Percentiles rank a stretch among this genome's conserved stretches.
Conservation (phyloP, 1,140 invertebrate genomes). For the Bombus consobrinus region DNA sequence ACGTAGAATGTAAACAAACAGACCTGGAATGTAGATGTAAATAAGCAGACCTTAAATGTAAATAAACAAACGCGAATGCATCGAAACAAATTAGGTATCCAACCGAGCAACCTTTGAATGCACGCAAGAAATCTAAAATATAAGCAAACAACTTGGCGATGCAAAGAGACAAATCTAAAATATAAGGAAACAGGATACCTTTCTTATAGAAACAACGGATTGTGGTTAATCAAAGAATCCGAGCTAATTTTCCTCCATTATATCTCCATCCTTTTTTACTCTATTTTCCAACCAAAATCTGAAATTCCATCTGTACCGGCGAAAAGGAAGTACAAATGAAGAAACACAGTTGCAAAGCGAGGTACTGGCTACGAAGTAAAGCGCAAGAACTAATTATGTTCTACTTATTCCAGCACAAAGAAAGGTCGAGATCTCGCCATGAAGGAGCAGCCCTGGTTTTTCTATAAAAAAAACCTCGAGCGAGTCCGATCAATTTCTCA, state of each 20-base stretch:
- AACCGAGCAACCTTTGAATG: not conserved
- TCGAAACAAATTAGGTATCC: too few relatives aligned
- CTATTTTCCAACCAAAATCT: not conserved
- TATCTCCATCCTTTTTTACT: not conserved
- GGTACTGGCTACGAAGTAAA: too few relatives aligned
- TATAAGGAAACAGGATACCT: not conserved
- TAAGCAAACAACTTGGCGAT: too few relatives aligned
- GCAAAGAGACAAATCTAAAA: too few relatives aligned
- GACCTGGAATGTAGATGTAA: not conserved
- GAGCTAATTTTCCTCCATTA: not conserved
- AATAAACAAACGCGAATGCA: not conserved
- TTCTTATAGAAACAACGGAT: not conserved
- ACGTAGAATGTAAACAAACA: not conserved
- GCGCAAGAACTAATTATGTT: conserved; percentile 21
- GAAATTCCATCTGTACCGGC: not conserved
- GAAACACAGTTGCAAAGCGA: not conserved
- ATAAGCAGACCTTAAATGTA: not conserved
- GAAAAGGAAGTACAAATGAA: too few relatives aligned
- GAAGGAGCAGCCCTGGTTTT: not conserved
- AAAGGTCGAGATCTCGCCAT: not conserved
- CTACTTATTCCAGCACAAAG: conserved; percentile 3
- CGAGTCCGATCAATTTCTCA: conserved; percentile 25
- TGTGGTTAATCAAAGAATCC: not conserved
- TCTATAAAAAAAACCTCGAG: not conserved
- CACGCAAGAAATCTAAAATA: not conserved